Conservation (phyloP, 1,140 invertebrate genomes). For the Chironomus striatipennis region DNA sequence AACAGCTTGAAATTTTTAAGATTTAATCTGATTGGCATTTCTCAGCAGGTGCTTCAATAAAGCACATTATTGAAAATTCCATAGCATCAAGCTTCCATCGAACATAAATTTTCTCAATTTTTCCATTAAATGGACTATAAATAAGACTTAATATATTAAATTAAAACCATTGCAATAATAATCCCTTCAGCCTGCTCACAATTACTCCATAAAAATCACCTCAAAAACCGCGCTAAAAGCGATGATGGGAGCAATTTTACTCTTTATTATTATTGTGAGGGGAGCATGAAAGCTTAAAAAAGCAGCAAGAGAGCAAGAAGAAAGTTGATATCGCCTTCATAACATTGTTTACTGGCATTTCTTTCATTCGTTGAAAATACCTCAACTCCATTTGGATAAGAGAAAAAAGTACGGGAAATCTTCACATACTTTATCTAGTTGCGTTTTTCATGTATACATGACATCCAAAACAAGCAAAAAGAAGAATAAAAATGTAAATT, state of each 20-base stretch:
- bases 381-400: not conserved
- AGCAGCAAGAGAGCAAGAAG: not conserved
- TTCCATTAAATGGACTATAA: too few species aligned
- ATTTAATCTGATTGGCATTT: too few species aligned
- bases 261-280: not conserved
- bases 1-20: too few species aligned
- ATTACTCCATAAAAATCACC: too few species aligned
- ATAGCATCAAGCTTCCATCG: too few species aligned
- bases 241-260: not conserved
- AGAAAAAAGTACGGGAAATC: not conserved
- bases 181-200: too few species aligned
- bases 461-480: not conserved
- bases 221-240: not conserved
- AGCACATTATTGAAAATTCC: too few species aligned
- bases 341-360: conserved; percentile 9
- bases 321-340: not conserved
- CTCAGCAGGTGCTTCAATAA: too few species aligned
- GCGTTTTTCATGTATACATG: not conserved
- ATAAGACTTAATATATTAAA: too few species aligned
- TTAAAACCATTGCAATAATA: too few species aligned
- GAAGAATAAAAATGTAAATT: conserved; percentile 18
- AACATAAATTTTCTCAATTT: too few species aligned
- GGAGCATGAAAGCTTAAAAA: not conserved
- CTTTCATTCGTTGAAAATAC: not conserved
- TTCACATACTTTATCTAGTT: not conserved